These are phyloP conservation scores for Netelia fuscicornis DNA, from an alignment of 2,888 invertebrate species.

Conservation along the genomic window DNA sequence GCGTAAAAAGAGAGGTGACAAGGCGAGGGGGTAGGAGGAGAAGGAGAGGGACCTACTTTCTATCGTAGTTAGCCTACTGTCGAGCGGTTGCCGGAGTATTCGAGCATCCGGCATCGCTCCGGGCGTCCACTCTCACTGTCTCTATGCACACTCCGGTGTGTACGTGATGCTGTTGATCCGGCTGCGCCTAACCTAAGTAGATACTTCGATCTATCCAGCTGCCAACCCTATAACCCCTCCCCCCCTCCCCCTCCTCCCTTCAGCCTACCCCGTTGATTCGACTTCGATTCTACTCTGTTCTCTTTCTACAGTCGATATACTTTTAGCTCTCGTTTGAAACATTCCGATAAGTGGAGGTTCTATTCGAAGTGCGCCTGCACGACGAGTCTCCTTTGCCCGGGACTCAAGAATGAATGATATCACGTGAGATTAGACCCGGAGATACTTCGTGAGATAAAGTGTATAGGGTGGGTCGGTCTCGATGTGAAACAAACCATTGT, in stretches of 20 bases:
- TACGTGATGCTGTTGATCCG: slow-evolving; percentile 47
- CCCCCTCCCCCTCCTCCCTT: slow-evolving; percentile 1
- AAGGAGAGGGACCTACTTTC: slow-evolving; percentile 80
- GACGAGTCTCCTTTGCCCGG: background rate
- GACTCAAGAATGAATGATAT: slow-evolving; percentile 26
- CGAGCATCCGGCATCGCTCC: slow-evolving; percentile 81
- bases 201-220: slow-evolving; percentile 31
- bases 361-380: background rate
- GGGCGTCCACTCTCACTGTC: slow-evolving; percentile 80
- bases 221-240: too few relatives aligned
- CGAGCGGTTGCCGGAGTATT: slow-evolving; percentile 67
- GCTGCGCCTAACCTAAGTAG: slow-evolving; percentile 42
- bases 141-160: slow-evolving; percentile 41
- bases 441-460: slow-evolving; percentile 4
- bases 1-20: slow-evolving; percentile 64
- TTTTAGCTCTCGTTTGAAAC: slow-evolving; percentile 3
- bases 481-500: background rate
- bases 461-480: slow-evolving; percentile 11
- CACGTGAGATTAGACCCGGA: slow-evolving; percentile 21
- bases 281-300: background rate
- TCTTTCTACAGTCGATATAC: background rate
- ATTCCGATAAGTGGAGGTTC: background rate
- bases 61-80: slow-evolving; percentile 80
- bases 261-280: slow-evolving; percentile 10
- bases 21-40: slow-evolving; percentile 37